These are phyloP conservation scores for Theonella swinhoei DNA, from an alignment of 37 sponge, comb jelly and placozoan species.

Conservation along the genomic window DNA sequence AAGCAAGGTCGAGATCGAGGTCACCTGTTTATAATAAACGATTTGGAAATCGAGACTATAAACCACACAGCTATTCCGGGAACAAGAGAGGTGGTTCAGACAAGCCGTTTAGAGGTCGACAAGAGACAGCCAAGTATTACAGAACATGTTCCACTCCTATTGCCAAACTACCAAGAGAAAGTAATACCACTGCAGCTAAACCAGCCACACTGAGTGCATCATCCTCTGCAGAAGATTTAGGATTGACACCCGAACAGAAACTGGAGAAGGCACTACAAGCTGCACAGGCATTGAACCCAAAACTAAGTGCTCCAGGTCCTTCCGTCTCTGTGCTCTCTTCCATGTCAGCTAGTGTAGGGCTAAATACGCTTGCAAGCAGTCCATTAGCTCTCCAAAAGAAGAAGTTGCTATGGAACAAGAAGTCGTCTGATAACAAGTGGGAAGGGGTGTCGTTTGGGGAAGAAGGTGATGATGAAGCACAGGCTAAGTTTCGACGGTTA, in stretches of 20 bases:
- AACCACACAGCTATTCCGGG: no score
- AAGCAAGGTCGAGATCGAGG: not conserved
- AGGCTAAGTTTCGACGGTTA: slow-evolving; percentile 69
- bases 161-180: not conserved
- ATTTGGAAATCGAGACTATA: not conserved
- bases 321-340: not conserved
- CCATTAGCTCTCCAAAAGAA: not conserved
- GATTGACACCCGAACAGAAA: not conserved
- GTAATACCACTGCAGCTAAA: not conserved
- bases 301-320: not conserved
- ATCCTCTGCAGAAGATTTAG: not conserved
- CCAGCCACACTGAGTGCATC: not conserved
- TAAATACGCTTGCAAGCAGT: not conserved
- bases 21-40: not conserved
- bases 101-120: not conserved
- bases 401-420: not conserved
- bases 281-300: not conserved
- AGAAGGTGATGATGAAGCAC: slow-evolving; percentile 27
- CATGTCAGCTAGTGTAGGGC: not conserved
- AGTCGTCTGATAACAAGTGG: slow-evolving; percentile 27
- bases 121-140: not conserved
- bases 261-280: not conserved
- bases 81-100: not conserved
- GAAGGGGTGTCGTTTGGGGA: slow-evolving; percentile 34
- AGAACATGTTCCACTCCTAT: not conserved